A percentile compares a stretch with the other conserved stretches of the same genome.
phyloP scores from a whole-genome alignment of 2,113 vertebrate genomes.

The Litocranius walleri region DNA sequence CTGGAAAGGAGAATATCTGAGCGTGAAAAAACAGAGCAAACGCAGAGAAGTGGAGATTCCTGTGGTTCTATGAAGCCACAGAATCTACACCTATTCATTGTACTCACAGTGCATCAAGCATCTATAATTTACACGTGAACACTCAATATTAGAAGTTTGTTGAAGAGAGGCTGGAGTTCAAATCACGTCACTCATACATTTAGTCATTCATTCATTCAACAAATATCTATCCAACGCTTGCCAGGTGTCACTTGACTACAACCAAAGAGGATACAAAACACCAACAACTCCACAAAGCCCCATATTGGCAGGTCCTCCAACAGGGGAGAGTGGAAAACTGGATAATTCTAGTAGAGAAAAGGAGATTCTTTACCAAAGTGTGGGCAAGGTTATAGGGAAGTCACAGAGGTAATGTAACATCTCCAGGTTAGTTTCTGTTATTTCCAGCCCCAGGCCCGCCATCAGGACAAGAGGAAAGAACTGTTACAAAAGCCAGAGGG shows the following conservation, averaged over 20 bases:
- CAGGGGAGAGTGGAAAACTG: background rate
- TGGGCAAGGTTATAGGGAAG: background rate
- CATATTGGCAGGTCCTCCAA: background rate
- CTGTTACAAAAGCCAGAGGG: background rate
- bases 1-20: background rate
- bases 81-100: background rate
- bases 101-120: background rate
- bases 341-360: background rate
- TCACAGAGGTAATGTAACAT: background rate
- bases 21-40: background rate
- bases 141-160: background rate
- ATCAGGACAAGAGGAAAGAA: background rate
- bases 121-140: background rate
- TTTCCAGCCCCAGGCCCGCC: background rate
- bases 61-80: background rate
- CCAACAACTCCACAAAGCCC: background rate
- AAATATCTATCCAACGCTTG: background rate
- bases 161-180: background rate
- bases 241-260: background rate
- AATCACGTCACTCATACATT: background rate
- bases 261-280: background rate
- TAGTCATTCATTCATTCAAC: background rate
- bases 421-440: background rate
- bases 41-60: background rate
- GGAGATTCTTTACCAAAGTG: background rate